Evolutionary conservation across 2,113 vertebrate species (phyloP).

Genomic region (Dinomys branickii): DNA sequence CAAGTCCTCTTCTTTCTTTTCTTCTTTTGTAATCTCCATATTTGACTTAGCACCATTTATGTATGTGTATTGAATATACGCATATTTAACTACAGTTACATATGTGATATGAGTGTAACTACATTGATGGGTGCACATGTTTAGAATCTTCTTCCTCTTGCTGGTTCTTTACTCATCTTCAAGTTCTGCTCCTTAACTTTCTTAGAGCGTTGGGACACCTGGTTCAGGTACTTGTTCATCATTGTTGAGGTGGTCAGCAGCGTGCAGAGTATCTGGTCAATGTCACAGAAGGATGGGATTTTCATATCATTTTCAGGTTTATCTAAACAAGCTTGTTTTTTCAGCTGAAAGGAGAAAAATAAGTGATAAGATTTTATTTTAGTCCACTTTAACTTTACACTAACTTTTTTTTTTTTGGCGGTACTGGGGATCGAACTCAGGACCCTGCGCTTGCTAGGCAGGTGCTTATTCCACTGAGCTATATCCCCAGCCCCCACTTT

Average conservation of each 20-base stretch:
- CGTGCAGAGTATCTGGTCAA: conserved; percentile 74
- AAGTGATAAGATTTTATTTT: conserved; percentile 18
- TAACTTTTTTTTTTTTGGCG: no score
- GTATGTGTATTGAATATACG: no score
- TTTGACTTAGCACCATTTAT: not conserved
- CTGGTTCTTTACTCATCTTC: conserved; percentile 45
- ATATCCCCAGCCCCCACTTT: no score
- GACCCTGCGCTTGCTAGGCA: no score
- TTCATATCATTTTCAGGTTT: not conserved
- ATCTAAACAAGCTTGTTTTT: conserved; percentile 15
- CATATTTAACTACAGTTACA: no score
- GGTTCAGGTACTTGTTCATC: conserved; percentile 73
- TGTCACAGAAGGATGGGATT: conserved; percentile 23
- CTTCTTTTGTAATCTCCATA: not conserved
- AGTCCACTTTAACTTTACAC: conserved; percentile 31
- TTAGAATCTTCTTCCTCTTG: not conserved
- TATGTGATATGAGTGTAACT: not conserved
- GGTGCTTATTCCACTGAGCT: no score
- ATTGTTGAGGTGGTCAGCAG: conserved; percentile 65
- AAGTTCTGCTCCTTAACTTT: conserved; percentile 53
- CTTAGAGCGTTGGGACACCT: conserved; percentile 23
- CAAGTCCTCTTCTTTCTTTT: not conserved
- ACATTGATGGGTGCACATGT: not conserved
- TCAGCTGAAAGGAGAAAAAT: conserved; percentile 57
- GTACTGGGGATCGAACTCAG: no score